Evolutionary conservation across 2,797 vertebrate genomes (phyloP).

Genomic region (Tolypeutes matacus): DNA sequence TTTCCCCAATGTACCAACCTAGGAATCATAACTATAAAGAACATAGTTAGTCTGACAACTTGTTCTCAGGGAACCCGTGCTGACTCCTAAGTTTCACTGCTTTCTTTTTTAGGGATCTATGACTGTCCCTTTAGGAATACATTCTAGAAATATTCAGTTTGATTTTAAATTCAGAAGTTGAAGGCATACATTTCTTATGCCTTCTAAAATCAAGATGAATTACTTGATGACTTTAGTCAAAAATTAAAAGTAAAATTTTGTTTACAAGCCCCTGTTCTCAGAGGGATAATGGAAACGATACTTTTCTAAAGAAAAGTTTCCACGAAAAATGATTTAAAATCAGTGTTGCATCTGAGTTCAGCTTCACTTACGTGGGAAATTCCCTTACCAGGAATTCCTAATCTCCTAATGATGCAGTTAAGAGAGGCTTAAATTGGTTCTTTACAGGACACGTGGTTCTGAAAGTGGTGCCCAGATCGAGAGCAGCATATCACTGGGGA

Average conservation of each 20-base stretch:
- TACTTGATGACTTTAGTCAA: neutral
- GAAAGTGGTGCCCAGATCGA: neutral
- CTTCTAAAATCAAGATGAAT: neutral
- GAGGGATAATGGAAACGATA: neutral
- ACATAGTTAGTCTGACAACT: neutral
- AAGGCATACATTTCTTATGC: neutral
- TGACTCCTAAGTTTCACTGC: neutral
- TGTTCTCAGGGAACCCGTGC: neutral
- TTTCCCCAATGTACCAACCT: neutral
- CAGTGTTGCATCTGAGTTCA: neutral
- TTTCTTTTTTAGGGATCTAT: neutral
- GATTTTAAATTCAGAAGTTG: neutral
- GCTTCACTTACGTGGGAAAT: neutral
- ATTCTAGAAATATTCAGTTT: neutral
- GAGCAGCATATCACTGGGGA: neutral
- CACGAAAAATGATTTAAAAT: conserved; percentile 36
- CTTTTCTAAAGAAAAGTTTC: conserved; percentile 3
- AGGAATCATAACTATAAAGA: neutral
- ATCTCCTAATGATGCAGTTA: neutral
- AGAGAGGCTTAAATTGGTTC: neutral
- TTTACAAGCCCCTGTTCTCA: neutral
- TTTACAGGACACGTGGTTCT: neutral
- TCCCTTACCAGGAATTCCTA: neutral
- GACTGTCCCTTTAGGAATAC: neutral
- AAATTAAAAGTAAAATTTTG: conserved; percentile 13